These are phyloP conservation scores for Falcaria lacertinaria DNA, from an alignment of 2,888 invertebrate genomes.

Conservation along the genomic window DNA sequence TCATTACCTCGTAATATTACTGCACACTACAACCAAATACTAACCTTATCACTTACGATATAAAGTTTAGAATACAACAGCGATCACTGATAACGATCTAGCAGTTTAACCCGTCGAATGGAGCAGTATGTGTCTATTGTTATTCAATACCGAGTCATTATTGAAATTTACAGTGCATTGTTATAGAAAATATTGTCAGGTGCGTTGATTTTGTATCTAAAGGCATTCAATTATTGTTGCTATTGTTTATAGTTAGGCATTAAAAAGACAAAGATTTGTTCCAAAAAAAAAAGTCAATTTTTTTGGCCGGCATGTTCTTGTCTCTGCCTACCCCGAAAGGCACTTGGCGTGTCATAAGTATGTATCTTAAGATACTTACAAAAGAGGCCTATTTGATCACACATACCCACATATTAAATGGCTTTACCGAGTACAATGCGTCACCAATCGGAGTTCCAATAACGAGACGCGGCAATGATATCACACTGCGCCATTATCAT, in stretches of 20 bases:
- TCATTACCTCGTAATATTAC: slow-evolving; percentile 5
- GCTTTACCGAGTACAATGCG: slow-evolving; percentile 45
- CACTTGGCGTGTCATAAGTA: no score
- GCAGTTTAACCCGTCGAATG: slow-evolving; percentile 1
- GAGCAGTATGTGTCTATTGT: slow-evolving; percentile 1
- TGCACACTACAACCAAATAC: background rate
- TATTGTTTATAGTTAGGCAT: no score
- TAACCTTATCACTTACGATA: background rate
- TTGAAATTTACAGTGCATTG: background rate
- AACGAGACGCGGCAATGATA: slow-evolving; percentile 45
- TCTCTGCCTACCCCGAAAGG: no score
- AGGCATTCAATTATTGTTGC: background rate
- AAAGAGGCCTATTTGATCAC: slow-evolving; percentile 24
- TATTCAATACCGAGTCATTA: background rate
- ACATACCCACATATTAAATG: slow-evolving; percentile 39
- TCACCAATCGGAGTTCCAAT: slow-evolving; percentile 46
- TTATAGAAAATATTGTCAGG: background rate
- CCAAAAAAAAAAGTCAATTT: no score
- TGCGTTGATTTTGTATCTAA: background rate
- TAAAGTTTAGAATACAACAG: background rate
- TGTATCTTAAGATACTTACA: slow-evolving; percentile 11
- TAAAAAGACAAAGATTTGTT: no score
- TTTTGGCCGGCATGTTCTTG: no score
- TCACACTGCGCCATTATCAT: slow-evolving; percentile 64
- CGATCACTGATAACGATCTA: background rate